Evolutionary conservation across 2,797 vertebrate genomes (phyloP).

Genomic region (Onychomys leucogaster): DNA sequence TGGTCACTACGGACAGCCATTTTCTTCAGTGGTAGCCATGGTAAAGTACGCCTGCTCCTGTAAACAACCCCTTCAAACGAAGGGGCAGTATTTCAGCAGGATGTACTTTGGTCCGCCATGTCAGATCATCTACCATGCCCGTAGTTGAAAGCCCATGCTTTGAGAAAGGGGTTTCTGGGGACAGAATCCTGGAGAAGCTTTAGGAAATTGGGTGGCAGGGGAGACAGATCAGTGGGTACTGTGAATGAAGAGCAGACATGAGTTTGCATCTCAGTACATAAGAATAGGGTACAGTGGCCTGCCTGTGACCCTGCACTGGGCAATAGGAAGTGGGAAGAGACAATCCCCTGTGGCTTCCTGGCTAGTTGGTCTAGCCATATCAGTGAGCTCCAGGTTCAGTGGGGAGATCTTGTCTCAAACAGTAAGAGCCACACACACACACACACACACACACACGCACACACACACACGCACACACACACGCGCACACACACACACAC

Average conservation of each 20-base stretch:
- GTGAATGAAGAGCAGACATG: too few species aligned
- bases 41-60: background rate
- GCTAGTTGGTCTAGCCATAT: background rate
- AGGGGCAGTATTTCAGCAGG: background rate
- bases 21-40: background rate
- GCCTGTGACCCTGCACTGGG: background rate
- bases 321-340: background rate
- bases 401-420: background rate
- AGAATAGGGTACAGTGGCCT: background rate
- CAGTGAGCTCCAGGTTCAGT: background rate
- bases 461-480: too few species aligned
- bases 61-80: background rate
- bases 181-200: background rate
- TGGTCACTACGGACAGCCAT: background rate
- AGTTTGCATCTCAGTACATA: background rate
- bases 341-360: background rate
- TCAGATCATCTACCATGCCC: background rate
- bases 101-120: background rate
- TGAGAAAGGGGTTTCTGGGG: conserved; percentile 17
- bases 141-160: background rate
- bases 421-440: background rate
- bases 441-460: too few species aligned
- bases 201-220: background rate
- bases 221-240: background rate
- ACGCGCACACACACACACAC: too few species aligned